Evolutionary conservation across 2,888 invertebrate species (phyloP).

Genomic region (Lepidocyrtinus sp.): DNA sequence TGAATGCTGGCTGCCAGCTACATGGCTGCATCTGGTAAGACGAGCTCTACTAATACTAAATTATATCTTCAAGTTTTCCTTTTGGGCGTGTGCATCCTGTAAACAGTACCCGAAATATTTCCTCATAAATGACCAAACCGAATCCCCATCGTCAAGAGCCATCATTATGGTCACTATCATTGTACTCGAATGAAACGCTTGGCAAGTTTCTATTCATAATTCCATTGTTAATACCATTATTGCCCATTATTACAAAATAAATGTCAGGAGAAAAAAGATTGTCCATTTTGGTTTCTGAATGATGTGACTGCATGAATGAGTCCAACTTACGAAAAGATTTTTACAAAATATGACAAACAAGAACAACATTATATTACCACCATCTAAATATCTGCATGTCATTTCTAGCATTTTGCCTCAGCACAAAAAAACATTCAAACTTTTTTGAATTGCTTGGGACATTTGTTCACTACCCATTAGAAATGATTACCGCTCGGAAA

Average conservation of each 20-base stretch:
- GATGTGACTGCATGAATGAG: too few relatives aligned
- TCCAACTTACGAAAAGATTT: too few relatives aligned
- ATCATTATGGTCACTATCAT: conserved; percentile 40
- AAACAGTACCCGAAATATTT: conserved; percentile 27
- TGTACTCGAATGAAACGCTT: conserved; percentile 32
- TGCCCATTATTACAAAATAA: not conserved
- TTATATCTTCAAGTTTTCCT: too few relatives aligned
- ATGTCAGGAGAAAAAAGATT: conserved; percentile 33
- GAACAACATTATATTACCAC: too few relatives aligned
- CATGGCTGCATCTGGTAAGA: too few relatives aligned
- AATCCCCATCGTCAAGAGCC: conserved; percentile 19
- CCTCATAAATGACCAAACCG: conserved; percentile 10
- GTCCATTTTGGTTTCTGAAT: conserved; percentile 22
- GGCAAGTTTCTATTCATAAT: conserved; percentile 29
- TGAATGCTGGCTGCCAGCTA: too few relatives aligned
- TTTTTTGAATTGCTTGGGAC: conserved; percentile 31
- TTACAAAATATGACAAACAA: conserved; percentile 39
- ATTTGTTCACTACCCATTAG: conserved; percentile 24
- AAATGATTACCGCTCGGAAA: conserved; percentile 32
- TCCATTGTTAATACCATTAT: conserved; percentile 9
- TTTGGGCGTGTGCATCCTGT: conserved; percentile 23
- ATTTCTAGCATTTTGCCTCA: too few relatives aligned
- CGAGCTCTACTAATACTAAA: too few relatives aligned
- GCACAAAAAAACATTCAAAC: too few relatives aligned
- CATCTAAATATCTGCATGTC: too few relatives aligned